A percentile compares a stretch with the other conserved stretches of the same genome.
phyloP scores from a whole-genome alignment of 2,797 vertebrate genomes.

The Phrynocephalus vlangalii region DNA sequence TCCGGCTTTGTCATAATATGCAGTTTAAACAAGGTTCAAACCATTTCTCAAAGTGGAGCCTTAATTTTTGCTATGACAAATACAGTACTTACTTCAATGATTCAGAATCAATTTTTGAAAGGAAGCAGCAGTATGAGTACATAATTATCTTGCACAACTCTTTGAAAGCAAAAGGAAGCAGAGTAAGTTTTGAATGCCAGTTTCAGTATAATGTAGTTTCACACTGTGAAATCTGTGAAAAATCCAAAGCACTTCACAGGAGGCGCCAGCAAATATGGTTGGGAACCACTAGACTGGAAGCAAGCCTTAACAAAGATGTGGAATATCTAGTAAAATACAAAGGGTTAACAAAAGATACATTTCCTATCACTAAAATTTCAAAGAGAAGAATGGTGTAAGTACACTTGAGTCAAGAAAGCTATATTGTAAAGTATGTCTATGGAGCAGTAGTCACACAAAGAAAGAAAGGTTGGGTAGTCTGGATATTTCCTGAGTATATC shows the following conservation, averaged over 20 bases:
- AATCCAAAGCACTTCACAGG: not conserved
- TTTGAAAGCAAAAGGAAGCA: not conserved
- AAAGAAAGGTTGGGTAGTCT: too few relatives aligned
- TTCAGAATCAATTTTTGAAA: constrained; percentile 18
- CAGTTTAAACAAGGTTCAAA: not conserved
- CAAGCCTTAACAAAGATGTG: not conserved
- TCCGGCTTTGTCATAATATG: not conserved
- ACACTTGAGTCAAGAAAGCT: too few relatives aligned
- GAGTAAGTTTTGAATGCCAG: not conserved
- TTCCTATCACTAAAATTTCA: not conserved
- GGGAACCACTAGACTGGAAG: not conserved
- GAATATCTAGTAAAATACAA: not conserved
- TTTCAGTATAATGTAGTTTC: not conserved
- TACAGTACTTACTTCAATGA: not conserved
- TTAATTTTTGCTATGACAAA: constrained; percentile 18
- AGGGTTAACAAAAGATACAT: not conserved
- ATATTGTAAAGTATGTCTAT: too few relatives aligned
- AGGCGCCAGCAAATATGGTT: not conserved
- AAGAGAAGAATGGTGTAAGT: too few relatives aligned
- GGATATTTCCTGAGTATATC: too few relatives aligned
- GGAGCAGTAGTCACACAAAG: too few relatives aligned
- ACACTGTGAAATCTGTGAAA: constrained; percentile 3
- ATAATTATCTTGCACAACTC: not conserved
- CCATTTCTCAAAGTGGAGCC: not conserved
- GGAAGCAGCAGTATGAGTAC: not conserved